Base-by-base conservation (phyloP, 2,888 invertebrate genomes). In the Spisula subtruncata region DNA sequence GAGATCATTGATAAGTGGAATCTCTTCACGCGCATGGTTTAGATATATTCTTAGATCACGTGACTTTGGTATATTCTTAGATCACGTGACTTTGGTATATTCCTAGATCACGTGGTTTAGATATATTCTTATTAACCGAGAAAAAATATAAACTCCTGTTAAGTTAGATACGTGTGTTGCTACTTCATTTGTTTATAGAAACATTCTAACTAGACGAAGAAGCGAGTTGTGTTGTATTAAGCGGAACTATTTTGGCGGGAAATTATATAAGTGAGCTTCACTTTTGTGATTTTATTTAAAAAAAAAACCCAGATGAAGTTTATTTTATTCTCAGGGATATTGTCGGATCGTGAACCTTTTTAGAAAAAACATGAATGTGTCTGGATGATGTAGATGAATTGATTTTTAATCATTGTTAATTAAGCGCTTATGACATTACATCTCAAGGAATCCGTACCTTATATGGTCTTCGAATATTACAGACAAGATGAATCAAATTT, bases 81-180 rank as follows among this genome's bases (percentile, higher is more conserved):
- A n/a, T n/a, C n/a, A n/a, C n/a, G n/a, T n/a, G n/a, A n/a, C n/a
- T n/a, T n/a, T n/a, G n/a, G n/a, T 25, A 66, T 66, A 66, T 66
- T 25, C 5, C 25, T 6, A 12, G 25, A 66, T 25, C 60, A 66
- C 60, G 60, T 66, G 60, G 25, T 66, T n/a, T 66, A 66, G 60
- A 66, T 25, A 25, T 4, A n/a, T 25, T 66, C 60, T 66, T 66
- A 66, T 66, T 25, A 66, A 25, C 60, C n/a, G 25, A 25, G 60
- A 25, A 66, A n/a, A 66, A 66, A n/a, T 66, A 66, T 66, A 66
- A 66, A 66, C n/a, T 20, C 60, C 25, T 66, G 60, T 66, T 66
- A 25, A 66, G 60, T 25, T 0, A 25, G 8, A 25, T 10, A 0
- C n/a, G n/a, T 66, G 25, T 66, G 51, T 66, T 66, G n/a, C 60